Conservation (phyloP, 2,113 vertebrate genomes). For the Ammodytes marinus region DNA sequence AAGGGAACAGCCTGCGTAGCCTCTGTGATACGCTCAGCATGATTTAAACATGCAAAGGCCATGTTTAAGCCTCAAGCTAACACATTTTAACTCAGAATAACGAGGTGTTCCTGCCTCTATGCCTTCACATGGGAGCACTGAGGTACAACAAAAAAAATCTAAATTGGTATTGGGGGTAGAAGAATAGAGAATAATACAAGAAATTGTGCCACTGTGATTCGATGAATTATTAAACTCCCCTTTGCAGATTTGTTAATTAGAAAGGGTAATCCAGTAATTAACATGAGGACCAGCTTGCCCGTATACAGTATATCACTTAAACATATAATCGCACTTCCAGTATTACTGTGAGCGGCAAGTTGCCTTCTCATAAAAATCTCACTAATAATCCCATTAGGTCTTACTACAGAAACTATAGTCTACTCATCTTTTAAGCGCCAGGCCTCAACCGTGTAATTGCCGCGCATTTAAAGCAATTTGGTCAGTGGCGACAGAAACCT, state of each 20-base stretch:
- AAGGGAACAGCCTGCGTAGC: conserved; percentile 64
- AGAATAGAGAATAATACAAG: conserved; percentile 23
- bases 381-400: conserved; percentile 83
- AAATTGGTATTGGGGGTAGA: conserved; percentile 18
- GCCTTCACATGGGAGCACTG: conserved; percentile 9
- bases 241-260: conserved; percentile 79
- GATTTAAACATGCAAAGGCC: conserved; percentile 74
- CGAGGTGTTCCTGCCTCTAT: conserved; percentile 38
- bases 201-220: conserved; percentile 51
- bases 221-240: conserved; percentile 73
- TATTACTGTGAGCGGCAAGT: conserved; percentile 54
- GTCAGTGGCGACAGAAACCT: conserved; percentile 84
- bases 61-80: conserved; percentile 73
- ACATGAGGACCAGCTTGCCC: conserved; percentile 67
- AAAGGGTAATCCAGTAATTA: conserved; percentile 82
- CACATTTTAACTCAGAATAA: conserved; percentile 66
- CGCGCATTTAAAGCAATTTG: conserved; percentile 85
- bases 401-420: conserved; percentile 78
- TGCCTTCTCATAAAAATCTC: conserved; percentile 62
- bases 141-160: conserved; percentile 32
- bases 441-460: conserved; percentile 81
- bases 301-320: conserved; percentile 63
- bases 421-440: conserved; percentile 76
- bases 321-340: conserved; percentile 65
- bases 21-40: conserved; percentile 70